Evolutionary conservation across 2,888 invertebrate species (phyloP).

Genomic region (Pristionchus japonicus): DNA sequence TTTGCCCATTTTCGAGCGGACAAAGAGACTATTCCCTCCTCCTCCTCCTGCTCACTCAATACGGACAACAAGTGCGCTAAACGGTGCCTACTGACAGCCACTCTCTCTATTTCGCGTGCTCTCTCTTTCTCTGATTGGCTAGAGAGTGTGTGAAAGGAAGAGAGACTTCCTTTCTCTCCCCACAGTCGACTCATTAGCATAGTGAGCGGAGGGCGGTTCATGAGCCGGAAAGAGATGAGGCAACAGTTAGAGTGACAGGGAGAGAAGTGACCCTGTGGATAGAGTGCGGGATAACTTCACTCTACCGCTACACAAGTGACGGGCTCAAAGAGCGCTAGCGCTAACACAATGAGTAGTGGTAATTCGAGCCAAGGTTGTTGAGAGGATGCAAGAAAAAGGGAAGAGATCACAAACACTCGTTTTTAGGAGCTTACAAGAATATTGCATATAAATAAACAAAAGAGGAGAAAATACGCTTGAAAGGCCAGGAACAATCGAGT

Average conservation of each 20-base stretch:
- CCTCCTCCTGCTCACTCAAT: not conserved
- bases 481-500: not conserved
- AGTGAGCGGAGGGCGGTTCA: not conserved
- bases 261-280: no score
- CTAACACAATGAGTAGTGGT: slow-evolving; percentile 8
- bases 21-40: slow-evolving; percentile 14
- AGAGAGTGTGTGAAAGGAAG: not conserved
- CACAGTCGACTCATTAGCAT: slow-evolving; percentile 2
- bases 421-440: not conserved
- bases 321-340: not conserved
- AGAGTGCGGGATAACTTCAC: no score
- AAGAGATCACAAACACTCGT: not conserved
- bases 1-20: not conserved
- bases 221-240: slow-evolving; percentile 23
- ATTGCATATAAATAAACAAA: not conserved
- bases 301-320: no score
- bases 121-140: not conserved
- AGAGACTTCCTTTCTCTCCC: no score
- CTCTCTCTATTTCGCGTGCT: not conserved
- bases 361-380: slow-evolving; percentile 26
- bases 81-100: not conserved
- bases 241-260: not conserved
- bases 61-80: slow-evolving; percentile 14
- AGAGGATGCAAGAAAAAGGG: not conserved
- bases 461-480: not conserved